Base-by-base conservation (phyloP, 2,797 vertebrate genomes). In the Poecilia gillii region DNA sequence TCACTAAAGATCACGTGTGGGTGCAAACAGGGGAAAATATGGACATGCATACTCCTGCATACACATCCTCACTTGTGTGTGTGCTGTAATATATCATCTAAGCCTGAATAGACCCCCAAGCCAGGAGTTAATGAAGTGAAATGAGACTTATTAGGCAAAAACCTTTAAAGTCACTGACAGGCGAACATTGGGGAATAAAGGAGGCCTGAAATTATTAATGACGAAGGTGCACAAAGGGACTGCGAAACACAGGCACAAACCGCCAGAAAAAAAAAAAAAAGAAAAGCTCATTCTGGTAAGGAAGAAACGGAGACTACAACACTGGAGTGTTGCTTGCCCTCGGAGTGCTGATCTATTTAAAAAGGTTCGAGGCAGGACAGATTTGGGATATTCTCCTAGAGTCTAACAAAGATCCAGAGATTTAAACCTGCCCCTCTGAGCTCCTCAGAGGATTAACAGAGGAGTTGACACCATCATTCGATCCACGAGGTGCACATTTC, bases 61-160 rank as follows among this genome's bases (percentile, higher is more conserved):
- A 72, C 78, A 85, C 77, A 74, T 77, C 47, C 72, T 36, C 49
- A 51, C 85, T 53, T 92, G 78, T 81, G 85, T 84, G 85, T 84
- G 81, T 84, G 82, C 81, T 83, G 93, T 92, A 92, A 96, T 95
- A 93, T 83, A 95, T 96, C 93, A 95, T 95, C 90, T 89, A 88
- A 81, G 94, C 92, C 88, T 91, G 93, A 95, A 94, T 83, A 90
- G 93, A 94, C 91, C 95, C 94, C 93, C 89, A 90, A 93, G 91
- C 92, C 89, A 95, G 91, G 87, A 93, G 94, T 94, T 96, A 96
- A 96, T 96, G 95, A 95, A 94, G 92, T 94, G 93, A 96, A 96
- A 95, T 96, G 91, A 96, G 92, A 94, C 91, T 94, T 95, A 96
- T 96, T 96, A 95, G 92, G 91, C 88, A 85, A 94, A 93, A 93